A percentile compares a stretch with the other conserved stretches of the same genome.
These are phyloP conservation scores for Drosophila multiciliata DNA, from an alignment of 2,888 invertebrate genomes.

Conservation along the genomic window DNA sequence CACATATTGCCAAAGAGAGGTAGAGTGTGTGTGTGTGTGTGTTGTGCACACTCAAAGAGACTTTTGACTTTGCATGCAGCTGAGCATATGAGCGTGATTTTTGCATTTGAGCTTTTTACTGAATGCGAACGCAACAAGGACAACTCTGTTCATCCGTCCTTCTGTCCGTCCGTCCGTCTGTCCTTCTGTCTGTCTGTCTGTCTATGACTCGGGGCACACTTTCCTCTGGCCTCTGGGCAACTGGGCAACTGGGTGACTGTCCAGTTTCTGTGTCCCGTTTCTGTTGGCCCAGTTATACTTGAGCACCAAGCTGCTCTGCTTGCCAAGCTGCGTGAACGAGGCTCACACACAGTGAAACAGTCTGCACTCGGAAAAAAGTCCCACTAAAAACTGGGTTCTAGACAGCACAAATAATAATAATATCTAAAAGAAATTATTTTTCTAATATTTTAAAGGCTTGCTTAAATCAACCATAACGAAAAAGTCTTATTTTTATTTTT, in stretches of 20 bases:
- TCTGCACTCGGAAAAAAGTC: neutral
- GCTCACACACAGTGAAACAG: slow-evolving; percentile 9
- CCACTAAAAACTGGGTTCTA: neutral
- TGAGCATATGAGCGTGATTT: slow-evolving; percentile 82
- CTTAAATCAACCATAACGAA: too few species aligned
- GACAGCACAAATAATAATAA: too few species aligned
- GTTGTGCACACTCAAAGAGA: slow-evolving; percentile 65
- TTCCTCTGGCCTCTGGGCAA: neutral
- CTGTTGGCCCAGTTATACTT: slow-evolving; percentile 15
- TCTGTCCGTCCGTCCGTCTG: neutral
- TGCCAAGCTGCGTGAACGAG: slow-evolving; percentile 1
- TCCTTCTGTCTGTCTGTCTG: neutral
- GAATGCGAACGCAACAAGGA: slow-evolving; percentile 41
- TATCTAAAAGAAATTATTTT: neutral
- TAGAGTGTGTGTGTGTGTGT: slow-evolving; percentile 17
- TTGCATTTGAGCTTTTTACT: slow-evolving; percentile 70
- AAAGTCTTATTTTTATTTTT: too few species aligned
- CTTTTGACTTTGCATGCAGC: slow-evolving; percentile 81
- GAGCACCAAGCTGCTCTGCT: slow-evolving; percentile 11
- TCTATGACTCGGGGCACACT: slow-evolving; percentile 8
- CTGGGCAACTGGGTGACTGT: slow-evolving; percentile 36
- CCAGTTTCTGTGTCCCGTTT: slow-evolving; percentile 53
- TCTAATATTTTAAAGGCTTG: neutral
- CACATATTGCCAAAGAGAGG: slow-evolving; percentile 20
- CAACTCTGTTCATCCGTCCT: neutral